These are phyloP conservation scores for Ferdinandea cuprea DNA, from an alignment of 2,888 invertebrate species.

Conservation along the genomic window DNA sequence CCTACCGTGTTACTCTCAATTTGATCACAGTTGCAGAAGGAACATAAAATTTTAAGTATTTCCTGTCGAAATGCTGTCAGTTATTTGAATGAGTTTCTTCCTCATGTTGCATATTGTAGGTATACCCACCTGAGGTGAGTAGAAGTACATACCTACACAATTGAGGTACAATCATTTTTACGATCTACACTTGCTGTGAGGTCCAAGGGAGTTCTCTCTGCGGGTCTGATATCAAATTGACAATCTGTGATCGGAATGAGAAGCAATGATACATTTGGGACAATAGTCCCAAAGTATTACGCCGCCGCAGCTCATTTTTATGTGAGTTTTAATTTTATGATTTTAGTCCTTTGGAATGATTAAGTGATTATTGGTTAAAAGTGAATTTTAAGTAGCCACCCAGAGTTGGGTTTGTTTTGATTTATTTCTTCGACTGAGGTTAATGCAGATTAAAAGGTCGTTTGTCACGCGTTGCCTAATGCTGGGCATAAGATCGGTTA, in stretches of 20 bases:
- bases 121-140: conserved; percentile 19
- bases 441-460: no score
- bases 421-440: background rate
- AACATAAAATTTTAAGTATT: background rate
- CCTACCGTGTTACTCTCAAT: conserved; percentile 16
- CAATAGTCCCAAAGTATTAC: background rate
- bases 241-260: conserved; percentile 16
- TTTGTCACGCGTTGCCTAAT: no score
- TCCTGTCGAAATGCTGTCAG: conserved; percentile 14
- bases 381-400: conserved; percentile 37
- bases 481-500: no score
- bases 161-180: background rate
- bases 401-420: background rate
- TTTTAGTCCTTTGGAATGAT: conserved; percentile 39
- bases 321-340: conserved; percentile 11
- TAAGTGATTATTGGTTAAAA: conserved; percentile 36
- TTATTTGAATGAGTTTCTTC: background rate
- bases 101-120: conserved; percentile 5
- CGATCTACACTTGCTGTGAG: conserved; percentile 42
- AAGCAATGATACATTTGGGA: background rate
- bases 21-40: background rate
- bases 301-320: background rate
- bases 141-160: no score
- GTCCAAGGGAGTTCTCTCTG: conserved; percentile 22
- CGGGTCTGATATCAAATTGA: conserved; percentile 14